phyloP scores from a whole-genome alignment of 2,113 vertebrate species.

The Microcebus jonahi region DNA sequence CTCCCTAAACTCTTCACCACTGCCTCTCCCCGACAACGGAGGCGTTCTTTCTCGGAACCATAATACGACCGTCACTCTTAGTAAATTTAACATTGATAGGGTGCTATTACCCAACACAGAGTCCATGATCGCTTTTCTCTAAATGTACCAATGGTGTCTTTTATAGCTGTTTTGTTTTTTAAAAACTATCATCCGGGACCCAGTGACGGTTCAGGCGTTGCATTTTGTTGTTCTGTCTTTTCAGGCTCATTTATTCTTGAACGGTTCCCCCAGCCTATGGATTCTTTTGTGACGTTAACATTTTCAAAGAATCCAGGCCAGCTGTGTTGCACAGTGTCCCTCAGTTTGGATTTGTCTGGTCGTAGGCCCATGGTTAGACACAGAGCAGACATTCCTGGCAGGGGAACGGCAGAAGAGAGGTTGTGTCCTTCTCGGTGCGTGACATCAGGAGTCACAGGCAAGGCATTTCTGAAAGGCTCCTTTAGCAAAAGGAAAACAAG shows the following conservation, averaged over 20 bases:
- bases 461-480: background rate
- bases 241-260: background rate
- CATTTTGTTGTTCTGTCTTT: background rate
- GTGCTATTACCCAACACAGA: fast-evolving
- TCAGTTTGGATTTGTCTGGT: background rate
- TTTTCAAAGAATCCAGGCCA: background rate
- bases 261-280: no score
- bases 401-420: background rate
- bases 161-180: background rate
- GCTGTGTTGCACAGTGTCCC: background rate
- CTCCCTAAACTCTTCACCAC: no score
- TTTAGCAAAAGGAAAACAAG: background rate
- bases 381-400: background rate
- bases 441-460: no score
- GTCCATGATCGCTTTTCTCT: background rate
- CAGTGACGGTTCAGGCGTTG: background rate
- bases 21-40: fast-evolving
- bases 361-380: background rate
- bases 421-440: background rate
- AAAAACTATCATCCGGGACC: background rate
- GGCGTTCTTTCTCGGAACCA: background rate
- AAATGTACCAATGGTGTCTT: background rate
- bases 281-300: background rate
- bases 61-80: fast-evolving
- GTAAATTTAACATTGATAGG: background rate